Evolutionary conservation across 2,888 invertebrate genomes (phyloP).

Genomic region (Polietes domitor): DNA sequence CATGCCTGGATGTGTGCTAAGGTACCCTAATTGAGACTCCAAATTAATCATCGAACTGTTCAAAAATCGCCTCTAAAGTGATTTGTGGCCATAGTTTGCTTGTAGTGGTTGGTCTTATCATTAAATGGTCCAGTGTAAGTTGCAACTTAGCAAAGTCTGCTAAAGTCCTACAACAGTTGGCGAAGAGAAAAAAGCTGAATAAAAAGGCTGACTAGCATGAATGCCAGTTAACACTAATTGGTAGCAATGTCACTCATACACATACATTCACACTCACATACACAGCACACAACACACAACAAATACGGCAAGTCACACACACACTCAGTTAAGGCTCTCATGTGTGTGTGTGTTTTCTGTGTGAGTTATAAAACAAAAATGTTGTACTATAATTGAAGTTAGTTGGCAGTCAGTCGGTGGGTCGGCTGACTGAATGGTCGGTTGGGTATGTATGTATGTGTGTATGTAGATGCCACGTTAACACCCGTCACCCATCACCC

Average conservation of each 20-base stretch:
- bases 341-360: background rate
- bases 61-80: background rate
- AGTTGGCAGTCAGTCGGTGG: slow-evolving; percentile 33
- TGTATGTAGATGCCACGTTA: slow-evolving; percentile 23
- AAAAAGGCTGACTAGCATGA: slow-evolving; percentile 66
- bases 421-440: background rate
- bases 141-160: slow-evolving; percentile 33
- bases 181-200: slow-evolving; percentile 32
- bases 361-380: background rate
- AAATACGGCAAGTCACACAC: background rate
- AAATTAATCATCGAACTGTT: background rate
- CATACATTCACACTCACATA: slow-evolving; percentile 30
- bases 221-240: slow-evolving; percentile 70
- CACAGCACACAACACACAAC: background rate
- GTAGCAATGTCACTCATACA: slow-evolving; percentile 63
- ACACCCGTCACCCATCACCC: background rate
- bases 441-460: background rate
- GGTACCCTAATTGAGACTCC: background rate
- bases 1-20: too few species aligned
- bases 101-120: background rate
- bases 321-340: background rate
- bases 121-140: background rate
- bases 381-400: slow-evolving; percentile 51
- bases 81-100: background rate
- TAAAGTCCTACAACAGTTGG: background rate